phyloP scores from a whole-genome alignment of 2,797 vertebrate genomes.

The Liparis tanakae region DNA sequence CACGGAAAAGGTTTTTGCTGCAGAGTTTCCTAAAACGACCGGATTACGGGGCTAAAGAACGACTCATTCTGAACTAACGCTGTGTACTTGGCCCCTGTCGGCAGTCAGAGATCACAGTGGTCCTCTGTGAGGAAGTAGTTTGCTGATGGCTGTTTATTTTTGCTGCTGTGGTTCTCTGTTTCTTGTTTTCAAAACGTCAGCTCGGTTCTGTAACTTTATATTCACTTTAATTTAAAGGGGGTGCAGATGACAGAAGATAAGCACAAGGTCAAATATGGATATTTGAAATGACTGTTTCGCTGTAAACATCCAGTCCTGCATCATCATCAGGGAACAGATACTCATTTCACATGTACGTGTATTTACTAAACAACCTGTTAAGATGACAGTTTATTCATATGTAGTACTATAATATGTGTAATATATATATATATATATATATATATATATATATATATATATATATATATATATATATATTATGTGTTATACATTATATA shows the following conservation, averaged over 20 bases:
- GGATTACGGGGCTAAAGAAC: conserved; percentile 5
- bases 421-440: too few species aligned
- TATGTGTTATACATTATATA: not conserved
- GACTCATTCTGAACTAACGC: conserved; percentile 14
- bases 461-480: not conserved
- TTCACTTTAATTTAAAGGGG: not conserved
- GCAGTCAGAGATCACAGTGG: conserved; percentile 34
- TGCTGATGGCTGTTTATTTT: conserved; percentile 37
- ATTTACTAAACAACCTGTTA: not conserved
- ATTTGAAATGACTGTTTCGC: not conserved
- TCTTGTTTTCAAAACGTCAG: conserved; percentile 28
- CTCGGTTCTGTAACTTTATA: conserved; percentile 29
- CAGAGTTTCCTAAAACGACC: not conserved
- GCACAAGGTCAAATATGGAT: not conserved
- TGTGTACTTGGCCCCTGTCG: conserved; percentile 26
- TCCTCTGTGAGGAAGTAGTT: conserved; percentile 42
- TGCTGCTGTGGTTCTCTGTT: conserved; percentile 31
- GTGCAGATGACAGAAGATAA: conserved; percentile 8
- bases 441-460: too few species aligned
- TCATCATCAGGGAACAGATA: not conserved
- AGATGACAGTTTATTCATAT: conserved; percentile 1
- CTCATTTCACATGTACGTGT: not conserved
- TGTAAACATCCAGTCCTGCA: not conserved
- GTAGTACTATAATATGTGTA: too few species aligned
- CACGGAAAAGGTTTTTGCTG: not conserved